These are phyloP conservation scores for Drosophila murphyi DNA, from an alignment of 1,140 invertebrate species.

Conservation along the genomic window DNA sequence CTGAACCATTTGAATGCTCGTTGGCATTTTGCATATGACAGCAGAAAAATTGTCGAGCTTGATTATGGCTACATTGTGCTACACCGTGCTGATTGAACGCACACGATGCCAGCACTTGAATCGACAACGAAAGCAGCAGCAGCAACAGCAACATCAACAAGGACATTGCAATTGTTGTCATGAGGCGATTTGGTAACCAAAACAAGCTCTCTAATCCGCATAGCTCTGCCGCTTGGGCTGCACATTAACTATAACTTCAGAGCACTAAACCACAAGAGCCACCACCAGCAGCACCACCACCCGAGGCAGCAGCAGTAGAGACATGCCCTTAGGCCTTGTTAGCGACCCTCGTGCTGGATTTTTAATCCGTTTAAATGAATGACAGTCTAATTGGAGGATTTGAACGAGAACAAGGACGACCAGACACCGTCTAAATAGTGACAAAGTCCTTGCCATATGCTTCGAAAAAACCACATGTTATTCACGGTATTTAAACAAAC, in stretches of 20 bases:
- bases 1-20: conserved; percentile 27
- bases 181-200: conserved; percentile 75
- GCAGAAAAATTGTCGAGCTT: conserved; percentile 68
- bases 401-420: conserved; percentile 43
- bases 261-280: conserved; percentile 61
- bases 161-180: conserved; percentile 41
- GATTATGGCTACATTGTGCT: conserved; percentile 50
- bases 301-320: background rate
- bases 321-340: conserved; percentile 37
- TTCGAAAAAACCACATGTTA: conserved; percentile 84
- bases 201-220: conserved; percentile 75
- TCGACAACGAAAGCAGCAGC: background rate
- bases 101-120: conserved; percentile 29
- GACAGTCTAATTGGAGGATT: conserved; percentile 84
- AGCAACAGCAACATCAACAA: conserved; percentile 18
- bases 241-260: conserved; percentile 25
- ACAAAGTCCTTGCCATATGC: conserved; percentile 84
- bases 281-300: conserved; percentile 35
- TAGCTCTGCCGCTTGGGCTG: conserved; percentile 39
- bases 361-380: conserved; percentile 84
- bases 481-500: conserved; percentile 84
- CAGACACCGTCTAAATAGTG: conserved; percentile 67
- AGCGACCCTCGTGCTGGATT: conserved; percentile 62
- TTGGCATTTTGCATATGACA: conserved; percentile 76
- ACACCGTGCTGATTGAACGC: conserved; percentile 66